Evolutionary conservation across 2,888 invertebrate genomes (phyloP), one percentile per base, ranked within the genome.

Genomic region (Gasteruption jaculator): DNA sequence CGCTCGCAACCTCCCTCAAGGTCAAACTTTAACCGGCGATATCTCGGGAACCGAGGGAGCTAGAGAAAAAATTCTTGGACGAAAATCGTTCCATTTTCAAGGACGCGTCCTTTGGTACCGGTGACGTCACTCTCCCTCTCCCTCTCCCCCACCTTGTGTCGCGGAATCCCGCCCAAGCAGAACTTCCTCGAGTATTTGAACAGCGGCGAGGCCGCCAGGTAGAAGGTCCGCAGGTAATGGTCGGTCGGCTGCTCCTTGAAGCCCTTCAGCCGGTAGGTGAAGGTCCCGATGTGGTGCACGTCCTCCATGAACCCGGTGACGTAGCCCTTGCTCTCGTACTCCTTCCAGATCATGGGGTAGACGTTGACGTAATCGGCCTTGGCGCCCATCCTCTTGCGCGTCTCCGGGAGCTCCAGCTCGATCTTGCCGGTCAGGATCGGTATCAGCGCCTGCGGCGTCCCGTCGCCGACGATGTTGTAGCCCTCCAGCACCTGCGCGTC

Each of bases 291-390:
- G 57, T 78, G 73, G 0, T 90, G 86, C 54, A 83, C 79, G 63
- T 96, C 95, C 65, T 96, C 95, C 56, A 86, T 85, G 67, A 86
- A 95, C 0, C 85, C 86, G 2, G 90, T 88, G 18, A 81, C 77
- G 44, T 73, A 76, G 57, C 89, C 87, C 36, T 79, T 76, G 2
- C 78, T 72, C 38, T 79, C 79, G 52, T 83, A 84, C 38, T 86
- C 80, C 52, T 87, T 83, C 86, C 93, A 94, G 49, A 93, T 79
- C 73, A 92, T 86, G 0, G 91, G 91, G 73, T 88, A 88, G 0
- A 79, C 73, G 64, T 93, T 83, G 1, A 93, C 81, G 34, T 75
- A 79, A 10, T 75, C 69, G 0, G 86, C 81, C 29, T 78, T 78
- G 3, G 71, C 69, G 25, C 73, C 65, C 65, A 80, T 76, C 31